These are phyloP conservation scores for Excalfactoria chinensis DNA, from an alignment of 2,113 vertebrate genomes.

Conservation along the genomic window DNA sequence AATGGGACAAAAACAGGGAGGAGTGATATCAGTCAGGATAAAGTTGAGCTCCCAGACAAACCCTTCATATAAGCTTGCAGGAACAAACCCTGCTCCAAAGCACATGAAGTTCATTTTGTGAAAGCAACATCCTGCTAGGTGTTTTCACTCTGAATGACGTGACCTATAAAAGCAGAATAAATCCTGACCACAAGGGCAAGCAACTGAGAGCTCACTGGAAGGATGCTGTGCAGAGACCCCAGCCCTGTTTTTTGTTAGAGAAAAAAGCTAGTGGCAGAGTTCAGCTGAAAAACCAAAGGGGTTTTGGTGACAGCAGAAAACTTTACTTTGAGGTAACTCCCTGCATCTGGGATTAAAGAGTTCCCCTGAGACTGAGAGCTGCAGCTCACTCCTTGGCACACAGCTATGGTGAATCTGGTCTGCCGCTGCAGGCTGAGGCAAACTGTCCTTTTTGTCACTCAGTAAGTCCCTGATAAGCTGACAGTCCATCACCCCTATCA, in stretches of 20 bases:
- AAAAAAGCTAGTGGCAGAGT: background rate
- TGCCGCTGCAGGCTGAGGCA: background rate
- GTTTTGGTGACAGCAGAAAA: background rate
- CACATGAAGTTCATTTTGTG: background rate
- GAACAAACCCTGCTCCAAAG: background rate
- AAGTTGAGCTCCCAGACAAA: background rate
- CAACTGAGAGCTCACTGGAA: background rate
- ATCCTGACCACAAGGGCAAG: too few species aligned
- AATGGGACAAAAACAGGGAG: too few species aligned
- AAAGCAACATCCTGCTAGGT: background rate
- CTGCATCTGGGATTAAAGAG: background rate
- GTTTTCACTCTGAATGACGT: background rate
- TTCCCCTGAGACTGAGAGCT: background rate
- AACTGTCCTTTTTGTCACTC: background rate
- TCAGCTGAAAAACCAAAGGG: background rate
- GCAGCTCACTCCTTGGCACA: background rate
- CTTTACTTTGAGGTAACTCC: background rate
- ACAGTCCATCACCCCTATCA: background rate
- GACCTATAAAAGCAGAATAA: background rate
- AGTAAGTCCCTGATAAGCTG: background rate
- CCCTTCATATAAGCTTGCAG: too few species aligned
- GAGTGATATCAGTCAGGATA: background rate
- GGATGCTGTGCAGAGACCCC: background rate
- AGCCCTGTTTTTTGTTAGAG: background rate
- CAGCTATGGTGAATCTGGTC: background rate